Evolutionary conservation across 2,888 invertebrate species (phyloP).

Genomic region (Julus scandinavius): DNA sequence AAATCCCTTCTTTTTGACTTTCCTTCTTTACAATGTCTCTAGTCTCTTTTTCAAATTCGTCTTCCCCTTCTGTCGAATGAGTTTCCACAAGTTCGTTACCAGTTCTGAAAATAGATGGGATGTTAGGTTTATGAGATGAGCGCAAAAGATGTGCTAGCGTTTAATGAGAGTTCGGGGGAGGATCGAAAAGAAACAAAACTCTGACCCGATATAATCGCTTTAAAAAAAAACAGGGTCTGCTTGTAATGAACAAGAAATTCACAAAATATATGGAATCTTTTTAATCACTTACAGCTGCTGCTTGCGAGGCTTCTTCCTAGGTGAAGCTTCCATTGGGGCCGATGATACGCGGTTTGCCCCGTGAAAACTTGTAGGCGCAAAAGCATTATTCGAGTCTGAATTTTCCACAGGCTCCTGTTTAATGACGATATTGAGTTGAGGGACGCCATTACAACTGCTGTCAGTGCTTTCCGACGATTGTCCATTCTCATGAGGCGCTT

Average conservation of each 20-base stretch:
- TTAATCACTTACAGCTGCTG: conserved; percentile 79
- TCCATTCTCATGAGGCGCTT: conserved; percentile 55
- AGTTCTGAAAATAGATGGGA: conserved; percentile 65
- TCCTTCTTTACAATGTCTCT: conserved; percentile 58
- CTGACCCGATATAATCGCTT: background rate
- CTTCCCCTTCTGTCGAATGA: conserved; percentile 69
- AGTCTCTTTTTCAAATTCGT: conserved; percentile 58
- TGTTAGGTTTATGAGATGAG: too few species aligned
- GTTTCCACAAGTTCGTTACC: conserved; percentile 71
- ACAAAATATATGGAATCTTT: background rate
- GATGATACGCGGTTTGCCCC: conserved; percentile 28
- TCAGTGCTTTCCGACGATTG: conserved; percentile 49
- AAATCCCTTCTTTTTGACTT: conserved; percentile 55
- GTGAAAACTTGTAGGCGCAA: background rate
- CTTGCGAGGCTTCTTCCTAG: conserved; percentile 91
- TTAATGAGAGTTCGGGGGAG: background rate
- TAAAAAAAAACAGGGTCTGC: background rate
- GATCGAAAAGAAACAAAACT: too few species aligned
- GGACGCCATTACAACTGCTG: conserved; percentile 47
- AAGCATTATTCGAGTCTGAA: conserved; percentile 41
- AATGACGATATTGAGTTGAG: conserved; percentile 43
- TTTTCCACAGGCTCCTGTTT: conserved; percentile 57
- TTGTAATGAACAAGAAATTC: conserved; percentile 48
- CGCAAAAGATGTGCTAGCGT: too few species aligned
- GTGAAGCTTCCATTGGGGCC: conserved; percentile 71